phyloP scores from a whole-genome alignment of 2,797 vertebrate genomes.

The Podarcis siculus region DNA sequence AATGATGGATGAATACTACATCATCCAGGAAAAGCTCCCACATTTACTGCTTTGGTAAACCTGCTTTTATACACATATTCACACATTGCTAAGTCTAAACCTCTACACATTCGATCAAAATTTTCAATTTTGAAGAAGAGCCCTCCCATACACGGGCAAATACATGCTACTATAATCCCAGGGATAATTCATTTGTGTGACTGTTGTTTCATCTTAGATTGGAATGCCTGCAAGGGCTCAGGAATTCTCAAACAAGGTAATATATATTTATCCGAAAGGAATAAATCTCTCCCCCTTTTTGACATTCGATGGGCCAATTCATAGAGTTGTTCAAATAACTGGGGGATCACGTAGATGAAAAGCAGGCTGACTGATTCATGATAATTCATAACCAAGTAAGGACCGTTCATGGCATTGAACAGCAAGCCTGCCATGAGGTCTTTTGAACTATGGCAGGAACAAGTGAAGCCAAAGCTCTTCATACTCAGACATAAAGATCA shows the following conservation, averaged over 20 bases:
- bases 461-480: neutral
- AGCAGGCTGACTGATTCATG: neutral
- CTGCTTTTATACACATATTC: slow-evolving; percentile 34
- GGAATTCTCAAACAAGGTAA: slow-evolving; percentile 52
- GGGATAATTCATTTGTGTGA: slow-evolving; percentile 48
- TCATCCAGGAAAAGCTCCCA: slow-evolving; percentile 73
- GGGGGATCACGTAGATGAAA: neutral
- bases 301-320: slow-evolving; percentile 36
- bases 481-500: neutral
- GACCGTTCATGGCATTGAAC: neutral
- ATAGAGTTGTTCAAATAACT: slow-evolving; percentile 2
- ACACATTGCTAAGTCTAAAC: slow-evolving; percentile 56
- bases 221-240: slow-evolving; percentile 36
- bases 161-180: slow-evolving; percentile 23
- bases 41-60: slow-evolving; percentile 60
- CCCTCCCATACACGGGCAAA: slow-evolving; percentile 38
- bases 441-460: neutral
- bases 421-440: neutral
- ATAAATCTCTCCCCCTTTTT: slow-evolving; percentile 36
- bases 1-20: slow-evolving; percentile 73
- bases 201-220: slow-evolving; percentile 42
- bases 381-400: neutral
- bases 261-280: slow-evolving; percentile 48
- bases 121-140: slow-evolving; percentile 51
- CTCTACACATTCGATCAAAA: slow-evolving; percentile 46